Percentiles rank a stretch among this genome's conserved stretches.
Conservation (phyloP, 2,888 invertebrate genomes). For the Diploptera punctata region DNA sequence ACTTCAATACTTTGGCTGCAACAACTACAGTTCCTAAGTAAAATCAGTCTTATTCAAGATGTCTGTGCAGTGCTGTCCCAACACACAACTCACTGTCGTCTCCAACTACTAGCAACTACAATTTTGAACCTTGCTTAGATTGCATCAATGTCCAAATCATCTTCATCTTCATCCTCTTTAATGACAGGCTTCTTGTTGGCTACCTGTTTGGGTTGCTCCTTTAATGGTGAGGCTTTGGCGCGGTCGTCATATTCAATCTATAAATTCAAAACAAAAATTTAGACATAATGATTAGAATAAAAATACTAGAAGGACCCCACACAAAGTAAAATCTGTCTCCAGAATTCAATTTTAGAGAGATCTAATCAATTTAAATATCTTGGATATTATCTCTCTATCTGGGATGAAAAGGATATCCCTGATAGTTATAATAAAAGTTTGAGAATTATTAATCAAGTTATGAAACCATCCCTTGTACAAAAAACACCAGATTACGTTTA, state of each 20-base stretch:
- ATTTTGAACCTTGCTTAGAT: slow-evolving; percentile 63
- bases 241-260: slow-evolving; percentile 91
- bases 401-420: no score
- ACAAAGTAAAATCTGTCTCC: no score
- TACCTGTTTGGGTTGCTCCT: slow-evolving; percentile 60
- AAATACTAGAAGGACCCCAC: no score
- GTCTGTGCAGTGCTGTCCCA: not conserved
- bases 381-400: no score
- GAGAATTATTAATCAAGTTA: no score
- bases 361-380: no score
- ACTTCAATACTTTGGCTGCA: not conserved
- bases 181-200: slow-evolving; percentile 51
- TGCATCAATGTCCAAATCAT: slow-evolving; percentile 92
- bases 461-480: no score
- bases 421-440: no score
- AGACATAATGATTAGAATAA: no score
- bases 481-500: no score
- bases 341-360: no score
- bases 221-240: slow-evolving; percentile 76
- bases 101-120: not conserved
- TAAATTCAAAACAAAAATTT: no score
- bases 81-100: not conserved
- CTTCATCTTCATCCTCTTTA: slow-evolving; percentile 71
- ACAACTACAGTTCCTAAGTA: not conserved
- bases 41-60: not conserved